Base-by-base conservation (phyloP, 2,888 invertebrate species). In the Oscheius onirici region DNA sequence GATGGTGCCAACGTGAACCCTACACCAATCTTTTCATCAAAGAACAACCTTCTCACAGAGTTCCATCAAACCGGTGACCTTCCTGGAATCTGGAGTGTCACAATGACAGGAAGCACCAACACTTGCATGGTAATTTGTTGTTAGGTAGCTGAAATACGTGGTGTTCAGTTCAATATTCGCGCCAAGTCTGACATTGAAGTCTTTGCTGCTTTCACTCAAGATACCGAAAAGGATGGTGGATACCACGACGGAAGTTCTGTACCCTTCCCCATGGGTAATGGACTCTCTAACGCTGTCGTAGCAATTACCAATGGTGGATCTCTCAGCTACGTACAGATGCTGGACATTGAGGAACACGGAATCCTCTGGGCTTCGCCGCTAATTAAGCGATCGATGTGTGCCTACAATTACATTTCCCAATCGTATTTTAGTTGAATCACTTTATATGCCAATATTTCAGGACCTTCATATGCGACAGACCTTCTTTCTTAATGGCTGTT, bases 311-410 rank as follows among this genome's bases (percentile, higher is more conserved):
- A 58, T 24, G 61, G 51, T n/a, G 78, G 61, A 13, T 26, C 49
- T 11, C 54, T 78, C 13, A 76, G 61, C 11, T 77, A 79, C 49
- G 81, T 71, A 6, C 81, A 81, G 55, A 70, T 79, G 24, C 75
- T 72, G 17, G 78, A 79, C 40, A 54, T 78, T 46, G 76, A 70
- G 13, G 82, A 80, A n/a, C 73, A 77, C 8, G 65, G 61, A 34
- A 67, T 82, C 41, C 66, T 74, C n/a, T 82, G 77, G 78, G 74
- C 79, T n/a, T 78, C 80, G 49, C 80, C 80, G 1, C 44, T 82
- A 34, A 61, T 78, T 20, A 55, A 61, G 11, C 52, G 82, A 40
- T 58, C 67, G 41, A 66, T 67, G 20, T 82, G 82, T 71, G 67
- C 75, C n/a, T 82, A 78, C 46, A 55, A 69, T 13, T 82, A 74